Base-by-base conservation (phyloP, 2,888 invertebrate genomes). In the Anodontia alba region DNA sequence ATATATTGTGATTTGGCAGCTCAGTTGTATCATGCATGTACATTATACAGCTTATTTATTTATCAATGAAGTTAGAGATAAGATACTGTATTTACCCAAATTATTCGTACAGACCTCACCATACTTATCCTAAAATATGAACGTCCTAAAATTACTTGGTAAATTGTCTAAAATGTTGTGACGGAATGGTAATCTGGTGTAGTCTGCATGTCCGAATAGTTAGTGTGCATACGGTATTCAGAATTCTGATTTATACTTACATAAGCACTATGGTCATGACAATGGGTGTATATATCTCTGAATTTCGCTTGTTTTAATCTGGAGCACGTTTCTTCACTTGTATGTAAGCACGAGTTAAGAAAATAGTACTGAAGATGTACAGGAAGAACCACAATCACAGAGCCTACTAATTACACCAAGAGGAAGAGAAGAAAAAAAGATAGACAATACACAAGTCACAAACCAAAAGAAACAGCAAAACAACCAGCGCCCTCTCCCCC, bases 331-430 rank as follows among this genome's bases (percentile, higher is more conserved):
- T 62, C 62, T 33, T 62, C 62, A 29, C 33, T 33, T 2, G 62
- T 62, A 62, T 33, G 62, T 62, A 62, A 62, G 62, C 62, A 17
- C 2, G 33, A 10, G 62, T 62, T 62, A 62, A 62, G 62, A 33
- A 62, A 33, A n/a, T n/a, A 26, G 12, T 49, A 5, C 49, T 26
- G 5, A 54, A 26, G 3, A 54, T 26, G 15, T 26, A 5, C 23
- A 26, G 7, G n/a, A 54, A 54, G 23, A 26, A n/a, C 23, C 5
- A 54, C 23, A 3, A 3, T 7, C 1, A n/a, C 15, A 26, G 26
- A 5, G 15, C 54, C 10, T 26, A 8, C 54, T n/a, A n/a, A n/a
- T n/a, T n/a, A n/a, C n/a, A n/a, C n/a, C n/a, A n/a, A n/a, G n/a
- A n/a, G n/a, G n/a, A n/a, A n/a, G n/a, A n/a, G n/a, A n/a, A n/a